A percentile compares a stretch with the other conserved stretches of the same genome.
Evolutionary conservation across 2,888 invertebrate species (phyloP).

Genomic region (Coelinius sp.): DNA sequence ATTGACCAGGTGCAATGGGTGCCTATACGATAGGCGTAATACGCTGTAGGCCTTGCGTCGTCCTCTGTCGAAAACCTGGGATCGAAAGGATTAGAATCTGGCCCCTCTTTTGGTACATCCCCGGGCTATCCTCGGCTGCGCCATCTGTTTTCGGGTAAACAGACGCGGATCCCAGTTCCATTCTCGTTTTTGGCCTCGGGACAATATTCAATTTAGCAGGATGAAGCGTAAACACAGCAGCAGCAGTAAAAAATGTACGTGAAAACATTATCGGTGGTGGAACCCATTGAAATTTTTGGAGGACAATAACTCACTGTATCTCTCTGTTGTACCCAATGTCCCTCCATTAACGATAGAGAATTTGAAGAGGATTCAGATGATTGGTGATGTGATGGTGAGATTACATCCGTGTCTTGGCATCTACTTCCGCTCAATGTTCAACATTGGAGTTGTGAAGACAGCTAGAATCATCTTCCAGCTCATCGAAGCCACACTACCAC

Average conservation of each 20-base stretch:
- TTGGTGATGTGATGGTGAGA: neutral
- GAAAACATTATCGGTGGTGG: slow-evolving; percentile 50
- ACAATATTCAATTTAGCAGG: slow-evolving; percentile 65
- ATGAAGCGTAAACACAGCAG: slow-evolving; percentile 63
- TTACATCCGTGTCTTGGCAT: neutral
- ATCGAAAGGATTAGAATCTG: slow-evolving; percentile 64
- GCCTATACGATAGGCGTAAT: slow-evolving; percentile 10
- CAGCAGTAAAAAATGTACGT: slow-evolving; percentile 52
- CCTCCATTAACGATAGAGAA: slow-evolving; percentile 6
- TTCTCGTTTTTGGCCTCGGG: slow-evolving; percentile 62
- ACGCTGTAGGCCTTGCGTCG: neutral
- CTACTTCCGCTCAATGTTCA: neutral
- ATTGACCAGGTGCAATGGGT: slow-evolving; percentile 32
- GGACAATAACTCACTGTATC: slow-evolving; percentile 28
- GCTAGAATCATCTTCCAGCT: slow-evolving; percentile 5
- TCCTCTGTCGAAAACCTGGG: slow-evolving; percentile 45
- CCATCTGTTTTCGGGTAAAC: slow-evolving; percentile 68
- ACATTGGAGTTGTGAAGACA: neutral
- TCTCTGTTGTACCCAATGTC: slow-evolving; percentile 27
- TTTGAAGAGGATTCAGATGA: neutral
- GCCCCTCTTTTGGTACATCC: slow-evolving; percentile 57
- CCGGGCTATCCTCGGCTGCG: slow-evolving; percentile 60
- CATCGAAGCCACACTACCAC: slow-evolving; percentile 17
- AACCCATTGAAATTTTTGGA: slow-evolving; percentile 25
- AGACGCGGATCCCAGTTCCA: slow-evolving; percentile 60